Percentiles rank a stretch among this genome's conserved stretches.
Conservation (phyloP, 1,140 invertebrate species). For the Orius insidiosus region DNA sequence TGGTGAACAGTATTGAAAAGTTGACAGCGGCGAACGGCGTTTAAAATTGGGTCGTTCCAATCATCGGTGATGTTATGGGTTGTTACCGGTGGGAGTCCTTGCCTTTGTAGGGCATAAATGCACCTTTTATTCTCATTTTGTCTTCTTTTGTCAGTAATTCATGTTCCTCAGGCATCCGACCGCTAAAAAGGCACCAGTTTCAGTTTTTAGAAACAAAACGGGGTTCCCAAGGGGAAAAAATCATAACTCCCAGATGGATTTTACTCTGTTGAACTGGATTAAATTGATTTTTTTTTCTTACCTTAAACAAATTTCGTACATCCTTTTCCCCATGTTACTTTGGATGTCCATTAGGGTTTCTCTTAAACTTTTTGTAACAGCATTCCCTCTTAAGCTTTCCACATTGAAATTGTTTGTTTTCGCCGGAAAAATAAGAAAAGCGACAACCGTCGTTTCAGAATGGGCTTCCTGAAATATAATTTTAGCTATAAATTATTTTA, state of each 20-base stretch:
- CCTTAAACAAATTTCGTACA: constrained; percentile 87
- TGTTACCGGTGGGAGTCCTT: constrained; percentile 85
- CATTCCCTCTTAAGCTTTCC: constrained; percentile 91
- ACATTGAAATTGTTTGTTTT: constrained; percentile 99
- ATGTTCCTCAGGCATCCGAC: constrained; percentile 65
- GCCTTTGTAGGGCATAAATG: constrained; percentile 81
- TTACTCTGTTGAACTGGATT: too few relatives aligned
- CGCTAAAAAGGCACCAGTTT: constrained; percentile 39
- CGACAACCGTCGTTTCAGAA: constrained; percentile 86
- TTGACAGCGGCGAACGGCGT: constrained; percentile 72
- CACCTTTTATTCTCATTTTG: constrained; percentile 87
- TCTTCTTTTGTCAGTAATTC: constrained; percentile 87
- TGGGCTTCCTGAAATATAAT: constrained; percentile 46
- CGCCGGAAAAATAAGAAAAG: constrained; percentile 96
- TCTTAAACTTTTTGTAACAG: constrained; percentile 86
- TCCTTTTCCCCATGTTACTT: constrained; percentile 79
- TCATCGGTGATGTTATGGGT: constrained; percentile 97
- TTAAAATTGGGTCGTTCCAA: constrained; percentile 79
- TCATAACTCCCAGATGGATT: too few relatives aligned
- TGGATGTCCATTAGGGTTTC: constrained; percentile 95
- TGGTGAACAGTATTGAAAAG: constrained; percentile 90
- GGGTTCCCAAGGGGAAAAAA: too few relatives aligned
- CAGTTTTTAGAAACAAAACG: constrained; percentile 5
- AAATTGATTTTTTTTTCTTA: too few relatives aligned
- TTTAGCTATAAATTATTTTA: not conserved